Conservation (phyloP, 2,113 vertebrate species). For the Cercopithecus mona region DNA sequence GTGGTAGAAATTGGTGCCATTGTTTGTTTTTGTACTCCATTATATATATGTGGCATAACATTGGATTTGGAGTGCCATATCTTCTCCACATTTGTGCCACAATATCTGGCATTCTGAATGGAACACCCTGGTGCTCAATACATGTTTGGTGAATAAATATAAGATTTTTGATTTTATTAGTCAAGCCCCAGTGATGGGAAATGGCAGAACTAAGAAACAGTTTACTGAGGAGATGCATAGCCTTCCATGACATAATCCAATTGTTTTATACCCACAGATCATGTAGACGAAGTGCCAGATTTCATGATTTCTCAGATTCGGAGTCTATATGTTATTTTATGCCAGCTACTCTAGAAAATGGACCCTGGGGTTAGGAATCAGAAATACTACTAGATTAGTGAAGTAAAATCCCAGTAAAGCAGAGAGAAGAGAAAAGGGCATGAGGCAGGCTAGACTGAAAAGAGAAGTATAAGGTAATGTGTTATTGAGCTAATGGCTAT, state of each 20-base stretch:
- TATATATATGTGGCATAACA: not conserved
- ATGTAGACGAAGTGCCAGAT: not conserved
- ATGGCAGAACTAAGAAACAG: not conserved
- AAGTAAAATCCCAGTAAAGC: not conserved
- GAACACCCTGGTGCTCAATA: not conserved
- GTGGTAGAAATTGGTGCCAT: not conserved
- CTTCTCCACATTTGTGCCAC: not conserved
- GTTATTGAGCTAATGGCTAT: fast-evolving
- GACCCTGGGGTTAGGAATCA: not conserved
- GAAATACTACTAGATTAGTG: not conserved
- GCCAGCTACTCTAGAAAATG: not conserved
- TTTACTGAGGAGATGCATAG: not conserved
- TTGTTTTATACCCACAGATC: not conserved
- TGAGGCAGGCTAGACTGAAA: not conserved
- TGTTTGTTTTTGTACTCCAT: not conserved
- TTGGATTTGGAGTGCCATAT: not conserved
- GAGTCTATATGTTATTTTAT: not conserved
- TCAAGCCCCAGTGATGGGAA: not conserved
- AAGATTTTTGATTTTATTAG: not conserved
- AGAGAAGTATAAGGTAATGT: not conserved
- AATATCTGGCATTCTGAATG: not conserved
- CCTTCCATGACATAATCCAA: not conserved
- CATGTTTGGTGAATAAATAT: not conserved
- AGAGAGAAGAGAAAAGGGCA: not conserved
- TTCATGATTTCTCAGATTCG: not conserved